A percentile compares a stretch with the other conserved stretches of the same genome.
Conservation (phyloP, 2,797 vertebrate genomes). For the Psittacula echo region DNA sequence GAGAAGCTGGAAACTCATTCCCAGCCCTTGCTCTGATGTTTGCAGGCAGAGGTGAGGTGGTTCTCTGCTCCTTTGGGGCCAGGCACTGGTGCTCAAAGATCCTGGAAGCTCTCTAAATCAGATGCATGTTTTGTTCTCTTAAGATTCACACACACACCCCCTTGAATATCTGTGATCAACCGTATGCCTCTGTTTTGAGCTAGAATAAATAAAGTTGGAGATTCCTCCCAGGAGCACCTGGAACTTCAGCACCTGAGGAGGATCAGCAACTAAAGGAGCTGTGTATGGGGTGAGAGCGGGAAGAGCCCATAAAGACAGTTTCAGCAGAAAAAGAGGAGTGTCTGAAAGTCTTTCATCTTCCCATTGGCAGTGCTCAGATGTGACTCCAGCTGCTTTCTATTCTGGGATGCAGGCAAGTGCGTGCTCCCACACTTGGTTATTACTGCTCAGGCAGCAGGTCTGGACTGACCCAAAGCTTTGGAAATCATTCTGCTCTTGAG, state of each 20-base stretch:
- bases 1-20: not conserved
- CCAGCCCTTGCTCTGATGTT: not conserved
- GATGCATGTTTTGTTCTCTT: not conserved
- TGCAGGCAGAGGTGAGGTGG: not conserved
- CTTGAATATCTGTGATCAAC: not conserved
- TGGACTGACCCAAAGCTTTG: not conserved
- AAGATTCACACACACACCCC: not conserved
- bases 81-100: not conserved
- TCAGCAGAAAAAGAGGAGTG: not conserved
- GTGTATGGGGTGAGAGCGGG: accelerated
- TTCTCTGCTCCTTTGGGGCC: not conserved
- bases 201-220: not conserved
- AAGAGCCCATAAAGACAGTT: not conserved
- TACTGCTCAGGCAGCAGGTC: not conserved
- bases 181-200: not conserved
- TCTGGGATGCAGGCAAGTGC: not conserved
- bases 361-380: not conserved
- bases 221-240: not conserved
- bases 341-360: conserved; percentile 4
- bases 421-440: not conserved
- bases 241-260: not conserved
- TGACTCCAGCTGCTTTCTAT: not conserved
- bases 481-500: not conserved
- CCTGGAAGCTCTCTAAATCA: not conserved
- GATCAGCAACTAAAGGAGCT: not conserved